These are phyloP conservation scores for Spisula subtruncata DNA, from an alignment of 2,888 invertebrate genomes.

Conservation along the genomic window DNA sequence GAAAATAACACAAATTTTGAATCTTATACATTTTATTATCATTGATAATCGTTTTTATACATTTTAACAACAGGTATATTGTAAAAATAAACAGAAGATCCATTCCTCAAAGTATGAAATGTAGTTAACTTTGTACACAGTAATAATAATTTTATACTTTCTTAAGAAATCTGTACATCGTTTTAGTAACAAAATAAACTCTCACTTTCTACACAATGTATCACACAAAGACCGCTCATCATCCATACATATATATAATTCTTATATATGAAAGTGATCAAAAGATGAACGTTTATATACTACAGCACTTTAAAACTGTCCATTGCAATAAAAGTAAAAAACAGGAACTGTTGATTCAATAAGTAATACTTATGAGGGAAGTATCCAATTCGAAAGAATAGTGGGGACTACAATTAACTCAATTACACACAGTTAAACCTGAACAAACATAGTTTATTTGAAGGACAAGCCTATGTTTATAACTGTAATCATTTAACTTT, in stretches of 20 bases:
- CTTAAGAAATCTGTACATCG: slow-evolving; percentile 62
- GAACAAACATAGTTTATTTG: too few relatives aligned
- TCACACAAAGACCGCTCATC: slow-evolving; percentile 22
- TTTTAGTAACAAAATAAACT: slow-evolving; percentile 68
- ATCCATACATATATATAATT: not conserved
- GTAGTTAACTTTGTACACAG: slow-evolving; percentile 47
- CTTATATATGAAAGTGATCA: not conserved
- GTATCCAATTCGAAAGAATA: too few relatives aligned
- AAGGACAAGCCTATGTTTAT: too few relatives aligned
- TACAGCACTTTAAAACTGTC: too few relatives aligned
- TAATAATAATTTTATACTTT: slow-evolving; percentile 58
- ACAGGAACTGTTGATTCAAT: too few relatives aligned
- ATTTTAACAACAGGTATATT: slow-evolving; percentile 69
- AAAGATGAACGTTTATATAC: too few relatives aligned
- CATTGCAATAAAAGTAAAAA: too few relatives aligned
- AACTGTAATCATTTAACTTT: too few relatives aligned
- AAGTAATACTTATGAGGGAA: too few relatives aligned
- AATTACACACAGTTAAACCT: too few relatives aligned
- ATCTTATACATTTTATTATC: slow-evolving; percentile 69
- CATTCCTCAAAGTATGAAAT: slow-evolving; percentile 58
- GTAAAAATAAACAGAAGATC: slow-evolving; percentile 73
- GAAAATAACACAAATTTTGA: slow-evolving; percentile 3
- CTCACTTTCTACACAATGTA: slow-evolving; percentile 57
- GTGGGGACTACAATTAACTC: too few relatives aligned
- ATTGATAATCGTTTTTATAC: slow-evolving; percentile 69